phyloP scores from a whole-genome alignment of 92 coral and sea anemone genomes.

The Zoanthus solanderi region DNA sequence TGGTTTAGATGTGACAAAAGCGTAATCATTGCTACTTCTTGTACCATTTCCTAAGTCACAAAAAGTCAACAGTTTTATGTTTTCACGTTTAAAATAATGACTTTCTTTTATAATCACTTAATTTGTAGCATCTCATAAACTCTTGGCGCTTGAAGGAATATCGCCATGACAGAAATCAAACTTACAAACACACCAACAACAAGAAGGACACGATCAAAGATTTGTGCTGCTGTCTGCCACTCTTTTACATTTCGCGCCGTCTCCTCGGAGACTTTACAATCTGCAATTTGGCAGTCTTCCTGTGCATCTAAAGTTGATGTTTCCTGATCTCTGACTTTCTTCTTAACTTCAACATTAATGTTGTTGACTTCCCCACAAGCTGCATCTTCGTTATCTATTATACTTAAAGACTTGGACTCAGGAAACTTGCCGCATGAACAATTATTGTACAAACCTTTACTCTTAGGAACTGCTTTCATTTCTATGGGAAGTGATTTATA shows the following conservation, averaged over 20 bases:
- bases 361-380: constrained; percentile 9
- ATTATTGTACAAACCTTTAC: constrained; percentile 6
- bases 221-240: constrained; percentile 85
- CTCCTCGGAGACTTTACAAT: constrained; percentile 1
- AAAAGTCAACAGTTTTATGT: no score
- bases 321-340: constrained; percentile 48
- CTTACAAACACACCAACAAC: constrained; percentile 69
- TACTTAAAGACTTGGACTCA: background rate
- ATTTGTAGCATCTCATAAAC: constrained; percentile 58
- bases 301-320: constrained; percentile 51
- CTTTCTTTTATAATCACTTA: background rate
- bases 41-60: no score
- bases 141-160: constrained; percentile 86
- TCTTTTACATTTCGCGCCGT: constrained; percentile 58
- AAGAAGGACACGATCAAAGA: constrained; percentile 77
- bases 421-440: constrained; percentile 36
- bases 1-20: no score
- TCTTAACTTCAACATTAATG: constrained; percentile 36
- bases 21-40: no score
- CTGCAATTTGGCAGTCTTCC: background rate
- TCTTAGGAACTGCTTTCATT: constrained; percentile 23
- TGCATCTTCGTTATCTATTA: constrained; percentile 9
- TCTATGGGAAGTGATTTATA: constrained; percentile 38
- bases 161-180: constrained; percentile 65
- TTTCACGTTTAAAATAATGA: no score